A percentile compares a stretch with the other conserved stretches of the same genome.
phyloP scores from a whole-genome alignment of 2,888 invertebrate genomes.

The Cyclophora punctaria region DNA sequence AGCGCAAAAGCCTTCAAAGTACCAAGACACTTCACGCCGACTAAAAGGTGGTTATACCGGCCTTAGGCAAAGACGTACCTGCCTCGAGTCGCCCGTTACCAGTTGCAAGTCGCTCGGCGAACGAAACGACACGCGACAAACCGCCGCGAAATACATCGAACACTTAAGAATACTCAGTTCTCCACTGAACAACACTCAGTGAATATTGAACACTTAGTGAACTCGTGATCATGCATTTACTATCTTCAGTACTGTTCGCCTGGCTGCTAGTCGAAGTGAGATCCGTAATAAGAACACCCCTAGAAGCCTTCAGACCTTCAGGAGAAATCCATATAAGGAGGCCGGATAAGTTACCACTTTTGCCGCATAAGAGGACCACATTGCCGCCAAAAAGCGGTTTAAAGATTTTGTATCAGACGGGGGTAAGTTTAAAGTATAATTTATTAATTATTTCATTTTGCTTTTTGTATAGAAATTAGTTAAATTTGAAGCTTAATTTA shows the following conservation, averaged over 20 bases:
- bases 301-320: slow-evolving; percentile 72
- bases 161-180: not conserved
- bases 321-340: slow-evolving; percentile 64
- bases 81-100: slow-evolving; percentile 55
- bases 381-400: slow-evolving; percentile 67
- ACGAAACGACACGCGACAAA: slow-evolving; percentile 48
- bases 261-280: slow-evolving; percentile 53
- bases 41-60: slow-evolving; percentile 66
- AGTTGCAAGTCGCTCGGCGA: slow-evolving; percentile 58
- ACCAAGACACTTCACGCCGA: slow-evolving; percentile 43
- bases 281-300: slow-evolving; percentile 68
- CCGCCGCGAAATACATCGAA: slow-evolving; percentile 28
- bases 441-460: too few relatives aligned
- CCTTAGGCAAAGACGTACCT: slow-evolving; percentile 71
- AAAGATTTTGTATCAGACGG: slow-evolving; percentile 82
- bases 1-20: slow-evolving; percentile 35
- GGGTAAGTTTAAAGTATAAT: slow-evolving; percentile 72
- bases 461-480: too few relatives aligned
- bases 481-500: too few relatives aligned
- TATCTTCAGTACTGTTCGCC: slow-evolving; percentile 52
- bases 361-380: slow-evolving; percentile 69
- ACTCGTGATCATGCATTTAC: slow-evolving; percentile 52
- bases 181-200: too few relatives aligned
- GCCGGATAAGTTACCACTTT: slow-evolving; percentile 59
- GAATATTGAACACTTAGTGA: slow-evolving; percentile 3